Conservation (phyloP, 2,888 invertebrate species). For the Timema cristinae region DNA sequence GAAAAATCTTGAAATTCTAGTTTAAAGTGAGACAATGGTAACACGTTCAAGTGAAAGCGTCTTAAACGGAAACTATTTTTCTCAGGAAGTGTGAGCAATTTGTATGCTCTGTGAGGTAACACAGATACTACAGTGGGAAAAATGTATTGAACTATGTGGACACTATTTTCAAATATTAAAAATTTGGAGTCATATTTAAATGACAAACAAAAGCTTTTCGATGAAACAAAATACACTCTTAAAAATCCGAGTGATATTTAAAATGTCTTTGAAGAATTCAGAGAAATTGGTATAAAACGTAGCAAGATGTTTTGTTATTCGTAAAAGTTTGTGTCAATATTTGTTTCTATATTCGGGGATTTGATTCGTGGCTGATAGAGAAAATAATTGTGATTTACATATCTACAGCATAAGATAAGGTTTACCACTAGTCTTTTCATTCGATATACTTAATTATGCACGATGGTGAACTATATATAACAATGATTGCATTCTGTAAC, state of each 20-base stretch:
- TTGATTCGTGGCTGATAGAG: neutral
- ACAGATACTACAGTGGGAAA: too few species aligned
- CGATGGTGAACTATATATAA: neutral
- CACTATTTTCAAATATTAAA: neutral
- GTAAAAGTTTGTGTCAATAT: neutral
- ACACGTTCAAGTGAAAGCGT: too few species aligned
- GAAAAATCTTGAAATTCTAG: too few species aligned
- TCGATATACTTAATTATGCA: constrained; percentile 4
- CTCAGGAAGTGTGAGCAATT: too few species aligned
- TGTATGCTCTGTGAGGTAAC: too few species aligned
- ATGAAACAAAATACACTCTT: neutral
- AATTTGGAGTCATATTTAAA: neutral
- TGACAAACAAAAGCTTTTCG: neutral
- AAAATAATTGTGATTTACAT: neutral
- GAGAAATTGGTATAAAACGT: neutral
- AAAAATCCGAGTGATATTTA: neutral
- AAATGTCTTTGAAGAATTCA: neutral
- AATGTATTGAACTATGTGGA: too few species aligned
- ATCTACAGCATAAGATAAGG: neutral
- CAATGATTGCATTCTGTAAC: neutral
- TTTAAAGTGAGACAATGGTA: too few species aligned
- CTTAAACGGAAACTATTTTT: too few species aligned
- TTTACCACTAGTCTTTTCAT: neutral
- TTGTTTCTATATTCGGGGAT: neutral
- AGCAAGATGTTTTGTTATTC: neutral